phyloP scores from a whole-genome alignment of 2,113 vertebrate genomes.

The Acinonyx jubatus region DNA sequence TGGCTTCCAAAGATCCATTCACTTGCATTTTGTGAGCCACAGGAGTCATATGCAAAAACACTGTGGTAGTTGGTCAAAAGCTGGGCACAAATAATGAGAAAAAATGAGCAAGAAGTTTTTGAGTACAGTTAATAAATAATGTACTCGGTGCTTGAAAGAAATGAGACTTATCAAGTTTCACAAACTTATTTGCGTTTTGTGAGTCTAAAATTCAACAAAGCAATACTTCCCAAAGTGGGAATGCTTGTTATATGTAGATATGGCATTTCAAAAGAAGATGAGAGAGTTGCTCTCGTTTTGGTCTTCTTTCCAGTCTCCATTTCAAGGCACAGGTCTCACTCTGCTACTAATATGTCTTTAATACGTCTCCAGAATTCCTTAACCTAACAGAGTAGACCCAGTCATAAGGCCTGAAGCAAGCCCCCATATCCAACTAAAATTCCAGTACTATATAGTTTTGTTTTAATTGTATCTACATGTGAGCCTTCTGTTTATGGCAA shows the following conservation, averaged over 20 bases:
- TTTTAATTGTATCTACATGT: background rate
- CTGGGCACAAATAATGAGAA: background rate
- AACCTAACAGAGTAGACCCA: background rate
- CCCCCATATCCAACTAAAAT: background rate
- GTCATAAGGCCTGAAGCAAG: background rate
- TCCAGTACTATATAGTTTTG: background rate
- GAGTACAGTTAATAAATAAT: background rate
- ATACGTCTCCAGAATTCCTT: background rate
- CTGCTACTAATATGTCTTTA: background rate
- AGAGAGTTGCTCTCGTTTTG: background rate
- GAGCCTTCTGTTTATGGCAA: background rate
- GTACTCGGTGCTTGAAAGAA: background rate
- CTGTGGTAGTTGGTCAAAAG: background rate
- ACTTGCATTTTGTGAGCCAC: background rate
- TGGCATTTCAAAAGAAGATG: background rate
- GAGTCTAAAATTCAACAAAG: background rate
- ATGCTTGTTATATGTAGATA: background rate
- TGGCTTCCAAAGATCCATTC: background rate
- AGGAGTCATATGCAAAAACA: background rate
- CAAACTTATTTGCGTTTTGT: background rate
- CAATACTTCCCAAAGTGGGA: background rate
- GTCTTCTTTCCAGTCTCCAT: background rate
- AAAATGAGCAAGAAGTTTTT: background rate
- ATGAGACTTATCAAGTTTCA: background rate
- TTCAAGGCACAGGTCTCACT: background rate